phyloP scores from a whole-genome alignment of 2,113 vertebrate species.

The Aegithalos caudatus region DNA sequence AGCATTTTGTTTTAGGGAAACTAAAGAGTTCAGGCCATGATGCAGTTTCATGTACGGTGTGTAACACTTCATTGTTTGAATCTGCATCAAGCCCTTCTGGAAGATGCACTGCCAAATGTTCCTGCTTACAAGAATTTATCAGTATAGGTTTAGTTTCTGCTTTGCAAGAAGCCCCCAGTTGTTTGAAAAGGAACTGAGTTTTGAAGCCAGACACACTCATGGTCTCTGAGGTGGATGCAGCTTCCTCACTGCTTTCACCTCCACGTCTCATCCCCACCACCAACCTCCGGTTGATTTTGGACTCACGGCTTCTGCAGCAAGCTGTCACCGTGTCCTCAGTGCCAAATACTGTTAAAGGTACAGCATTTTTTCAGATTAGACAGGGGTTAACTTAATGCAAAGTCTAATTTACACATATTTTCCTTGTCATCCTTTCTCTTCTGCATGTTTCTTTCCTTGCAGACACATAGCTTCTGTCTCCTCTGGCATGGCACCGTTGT shows the following conservation, averaged over 20 bases:
- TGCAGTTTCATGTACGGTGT: neutral
- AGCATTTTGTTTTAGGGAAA: neutral
- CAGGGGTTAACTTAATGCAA: neutral
- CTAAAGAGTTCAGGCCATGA: neutral
- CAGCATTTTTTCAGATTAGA: neutral
- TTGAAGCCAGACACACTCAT: neutral
- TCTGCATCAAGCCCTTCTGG: neutral
- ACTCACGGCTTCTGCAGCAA: neutral
- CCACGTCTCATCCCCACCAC: neutral
- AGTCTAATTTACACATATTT: neutral
- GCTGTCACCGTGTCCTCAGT: neutral
- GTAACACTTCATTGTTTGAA: neutral
- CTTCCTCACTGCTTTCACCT: neutral
- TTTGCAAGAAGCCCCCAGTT: neutral
- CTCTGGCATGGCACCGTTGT: neutral
- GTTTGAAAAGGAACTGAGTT: neutral
- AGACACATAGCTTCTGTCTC: neutral
- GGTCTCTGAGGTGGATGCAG: neutral
- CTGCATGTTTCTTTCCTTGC: neutral
- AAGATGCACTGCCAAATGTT: neutral
- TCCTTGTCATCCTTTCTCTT: neutral
- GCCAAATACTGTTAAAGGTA: neutral
- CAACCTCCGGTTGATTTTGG: neutral
- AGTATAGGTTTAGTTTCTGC: neutral
- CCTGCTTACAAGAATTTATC: neutral